Conservation (phyloP, 64 coral and sea anemone species). For the Porites australiensis region DNA sequence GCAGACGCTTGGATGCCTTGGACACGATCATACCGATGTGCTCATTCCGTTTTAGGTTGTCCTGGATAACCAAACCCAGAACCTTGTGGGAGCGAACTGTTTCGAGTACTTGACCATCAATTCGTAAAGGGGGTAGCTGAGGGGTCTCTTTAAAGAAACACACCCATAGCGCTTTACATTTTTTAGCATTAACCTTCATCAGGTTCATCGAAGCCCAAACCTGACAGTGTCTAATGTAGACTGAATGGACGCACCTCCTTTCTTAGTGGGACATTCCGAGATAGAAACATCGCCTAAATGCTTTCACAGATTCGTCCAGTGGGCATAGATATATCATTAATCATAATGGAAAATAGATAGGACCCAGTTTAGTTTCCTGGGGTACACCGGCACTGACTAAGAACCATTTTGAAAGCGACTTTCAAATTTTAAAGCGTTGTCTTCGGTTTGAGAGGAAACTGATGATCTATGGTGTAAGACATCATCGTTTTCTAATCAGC, state of each 20-base stretch:
- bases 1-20: slow-evolving; percentile 59
- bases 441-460: slow-evolving; percentile 36
- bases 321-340: background rate
- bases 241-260: slow-evolving; percentile 54
- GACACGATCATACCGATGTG: background rate
- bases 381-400: slow-evolving; percentile 20
- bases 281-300: slow-evolving; percentile 53
- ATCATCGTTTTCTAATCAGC: background rate
- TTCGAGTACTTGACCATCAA: slow-evolving; percentile 14
- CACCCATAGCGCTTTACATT: slow-evolving; percentile 61
- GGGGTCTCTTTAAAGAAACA: background rate
- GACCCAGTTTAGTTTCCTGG: slow-evolving; percentile 50
- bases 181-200: slow-evolving; percentile 68
- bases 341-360: slow-evolving; percentile 31
- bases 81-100: slow-evolving; percentile 1
- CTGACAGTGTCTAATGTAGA: slow-evolving; percentile 36
- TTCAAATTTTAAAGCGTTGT: slow-evolving; percentile 24
- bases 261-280: slow-evolving; percentile 55
- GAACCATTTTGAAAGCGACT: background rate
- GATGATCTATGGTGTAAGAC: slow-evolving; percentile 3
- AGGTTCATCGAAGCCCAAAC: slow-evolving; percentile 49
- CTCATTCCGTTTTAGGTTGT: slow-evolving; percentile 52
- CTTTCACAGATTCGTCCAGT: background rate
- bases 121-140: slow-evolving; percentile 22
- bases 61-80: slow-evolving; percentile 43